Evolutionary conservation across 2,113 vertebrate genomes (phyloP).

Genomic region (Dicerorhinus sumatrensis): DNA sequence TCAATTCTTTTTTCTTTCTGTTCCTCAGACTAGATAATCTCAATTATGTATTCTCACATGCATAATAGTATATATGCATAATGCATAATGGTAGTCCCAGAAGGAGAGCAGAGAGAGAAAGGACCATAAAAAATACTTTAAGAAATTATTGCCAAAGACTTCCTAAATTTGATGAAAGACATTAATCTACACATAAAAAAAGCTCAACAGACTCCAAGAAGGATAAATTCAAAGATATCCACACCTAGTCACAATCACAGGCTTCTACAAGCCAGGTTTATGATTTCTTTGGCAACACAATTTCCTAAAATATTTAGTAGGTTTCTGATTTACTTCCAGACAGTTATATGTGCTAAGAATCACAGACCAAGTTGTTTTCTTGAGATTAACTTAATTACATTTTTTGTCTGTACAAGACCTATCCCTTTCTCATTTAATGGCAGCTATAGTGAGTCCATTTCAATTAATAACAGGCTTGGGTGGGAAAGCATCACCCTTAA

Average conservation of each 20-base stretch:
- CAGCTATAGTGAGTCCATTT: neutral
- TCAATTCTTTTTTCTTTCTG: neutral
- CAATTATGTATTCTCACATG: neutral
- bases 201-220: neutral
- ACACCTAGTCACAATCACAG: neutral
- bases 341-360: neutral
- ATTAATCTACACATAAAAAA: conserved; percentile 5
- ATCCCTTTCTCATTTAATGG: neutral
- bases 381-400: neutral
- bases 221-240: neutral
- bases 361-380: neutral
- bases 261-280: neutral
- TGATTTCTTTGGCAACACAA: neutral
- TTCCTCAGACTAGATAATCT: neutral
- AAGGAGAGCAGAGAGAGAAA: neutral
- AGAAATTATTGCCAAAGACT: neutral
- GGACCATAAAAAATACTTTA: neutral
- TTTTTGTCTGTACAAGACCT: neutral
- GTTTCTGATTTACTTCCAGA: conserved; percentile 16
- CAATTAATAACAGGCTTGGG: neutral
- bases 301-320: conserved; percentile 34
- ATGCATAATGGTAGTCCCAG: neutral
- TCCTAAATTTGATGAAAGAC: neutral
- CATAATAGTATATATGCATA: neutral
- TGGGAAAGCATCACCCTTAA: neutral